These are phyloP conservation scores for Chelonus insularis DNA, from an alignment of 1,140 invertebrate genomes.

Conservation along the genomic window DNA sequence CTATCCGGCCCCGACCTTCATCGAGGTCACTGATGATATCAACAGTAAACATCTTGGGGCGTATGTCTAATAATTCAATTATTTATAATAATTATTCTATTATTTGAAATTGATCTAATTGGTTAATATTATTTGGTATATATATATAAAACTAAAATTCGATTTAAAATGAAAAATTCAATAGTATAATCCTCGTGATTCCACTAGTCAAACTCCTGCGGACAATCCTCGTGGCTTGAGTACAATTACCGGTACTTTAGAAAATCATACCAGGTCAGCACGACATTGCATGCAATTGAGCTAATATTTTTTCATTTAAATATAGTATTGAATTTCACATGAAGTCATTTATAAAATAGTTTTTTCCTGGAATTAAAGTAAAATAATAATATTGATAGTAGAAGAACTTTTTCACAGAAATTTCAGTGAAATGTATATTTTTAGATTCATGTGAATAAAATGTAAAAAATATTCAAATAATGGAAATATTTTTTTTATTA, in stretches of 20 bases:
- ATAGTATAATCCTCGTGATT: not conserved
- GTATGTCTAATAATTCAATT: no score
- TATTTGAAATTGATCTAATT: no score
- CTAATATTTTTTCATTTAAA: slow-evolving; percentile 45
- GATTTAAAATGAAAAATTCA: slow-evolving; percentile 14
- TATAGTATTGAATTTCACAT: slow-evolving; percentile 16
- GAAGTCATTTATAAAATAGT: not conserved
- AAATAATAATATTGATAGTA: no score
- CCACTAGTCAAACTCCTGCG: not conserved
- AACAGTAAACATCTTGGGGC: slow-evolving; percentile 54
- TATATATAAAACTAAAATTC: no score
- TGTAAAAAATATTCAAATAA: no score
- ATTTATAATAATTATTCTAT: no score
- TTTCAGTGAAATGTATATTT: no score
- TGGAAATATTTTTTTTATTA: no score
- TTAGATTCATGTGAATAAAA: no score
- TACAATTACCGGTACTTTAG: slow-evolving; percentile 26
- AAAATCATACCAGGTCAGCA: slow-evolving; percentile 30
- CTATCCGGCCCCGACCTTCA: slow-evolving; percentile 52
- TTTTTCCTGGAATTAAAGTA: no score
- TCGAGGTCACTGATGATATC: slow-evolving; percentile 51
- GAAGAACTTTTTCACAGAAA: no score
- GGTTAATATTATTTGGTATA: no score
- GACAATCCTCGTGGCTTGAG: not conserved
- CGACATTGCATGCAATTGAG: slow-evolving; percentile 54